Conservation (phyloP, 2,113 vertebrate genomes). For the Leptobrachium leishanense region DNA sequence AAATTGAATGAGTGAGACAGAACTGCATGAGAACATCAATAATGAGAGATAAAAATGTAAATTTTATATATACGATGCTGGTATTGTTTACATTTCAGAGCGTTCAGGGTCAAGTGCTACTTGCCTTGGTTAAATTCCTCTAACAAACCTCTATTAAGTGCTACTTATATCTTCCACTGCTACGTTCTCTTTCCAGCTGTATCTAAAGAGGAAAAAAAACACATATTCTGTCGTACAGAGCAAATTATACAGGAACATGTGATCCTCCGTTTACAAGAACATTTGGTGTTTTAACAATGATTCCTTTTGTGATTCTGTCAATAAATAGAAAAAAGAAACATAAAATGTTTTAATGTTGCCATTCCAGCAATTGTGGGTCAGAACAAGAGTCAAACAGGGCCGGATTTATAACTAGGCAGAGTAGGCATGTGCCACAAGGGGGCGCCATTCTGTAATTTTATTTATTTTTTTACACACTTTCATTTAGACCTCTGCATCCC, state of each 20-base stretch:
- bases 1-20: neutral
- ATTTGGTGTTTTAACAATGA: too few species aligned
- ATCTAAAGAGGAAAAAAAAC: conserved; percentile 19
- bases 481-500: too few species aligned
- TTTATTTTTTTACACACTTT: too few species aligned
- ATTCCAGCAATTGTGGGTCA: too few species aligned
- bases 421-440: too few species aligned
- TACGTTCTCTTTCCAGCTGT: conserved; percentile 32
- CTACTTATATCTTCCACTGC: conserved; percentile 21
- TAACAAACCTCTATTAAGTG: conserved; percentile 35
- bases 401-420: too few species aligned
- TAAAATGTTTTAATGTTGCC: too few species aligned
- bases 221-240: neutral
- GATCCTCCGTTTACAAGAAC: conserved; percentile 4
- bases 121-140: conserved; percentile 21
- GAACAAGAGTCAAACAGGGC: too few species aligned
- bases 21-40: neutral
- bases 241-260: neutral
- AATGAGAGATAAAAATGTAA: conserved; percentile 9
- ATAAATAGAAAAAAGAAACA: too few species aligned
- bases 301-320: too few species aligned
- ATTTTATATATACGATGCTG: conserved; percentile 12
- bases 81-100: conserved; percentile 23
- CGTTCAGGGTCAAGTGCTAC: conserved; percentile 28
- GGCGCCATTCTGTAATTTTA: too few species aligned